phyloP scores from a whole-genome alignment of 1,140 invertebrate species.

The Hycleus phaleratus region DNA sequence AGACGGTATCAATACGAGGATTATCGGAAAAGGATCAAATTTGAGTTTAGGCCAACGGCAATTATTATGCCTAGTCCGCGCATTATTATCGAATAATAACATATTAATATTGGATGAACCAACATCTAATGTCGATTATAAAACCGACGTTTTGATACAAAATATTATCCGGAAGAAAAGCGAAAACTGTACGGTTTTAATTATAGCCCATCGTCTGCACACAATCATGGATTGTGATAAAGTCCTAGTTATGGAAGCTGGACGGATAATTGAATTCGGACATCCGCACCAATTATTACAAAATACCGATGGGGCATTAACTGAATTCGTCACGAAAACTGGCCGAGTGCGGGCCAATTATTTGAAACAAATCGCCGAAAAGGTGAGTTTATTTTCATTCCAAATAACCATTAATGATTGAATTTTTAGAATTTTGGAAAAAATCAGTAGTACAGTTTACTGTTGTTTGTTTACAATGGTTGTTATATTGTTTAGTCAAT shows the following conservation, averaged over 20 bases:
- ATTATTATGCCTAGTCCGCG: conserved; percentile 59
- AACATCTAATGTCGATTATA: conserved; percentile 47
- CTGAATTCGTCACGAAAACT: conserved; percentile 44
- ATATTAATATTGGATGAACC: conserved; percentile 53
- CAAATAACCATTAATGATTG: not conserved
- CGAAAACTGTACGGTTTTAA: conserved; percentile 54
- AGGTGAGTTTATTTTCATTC: conserved; percentile 29
- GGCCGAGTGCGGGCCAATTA: conserved; percentile 39
- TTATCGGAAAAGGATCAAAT: conserved; percentile 25
- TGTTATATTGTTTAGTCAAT: not conserved
- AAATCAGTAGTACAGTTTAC: not conserved
- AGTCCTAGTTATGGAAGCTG: conserved; percentile 51
- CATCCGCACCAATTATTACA: conserved; percentile 54
- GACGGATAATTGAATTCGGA: conserved; percentile 57
- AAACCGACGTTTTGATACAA: conserved; percentile 58
- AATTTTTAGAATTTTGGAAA: not conserved
- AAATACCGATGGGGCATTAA: conserved; percentile 39
- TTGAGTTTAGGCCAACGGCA: conserved; percentile 23
- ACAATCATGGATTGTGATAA: conserved; percentile 49
- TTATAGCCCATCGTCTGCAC: conserved; percentile 51
- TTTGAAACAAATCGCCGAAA: conserved; percentile 39
- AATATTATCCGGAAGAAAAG: conserved; percentile 54
- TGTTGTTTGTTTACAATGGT: not conserved
- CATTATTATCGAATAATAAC: conserved; percentile 53
- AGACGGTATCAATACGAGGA: conserved; percentile 40